A percentile compares a stretch with the other conserved stretches of the same genome.
phyloP scores from a whole-genome alignment of 2,888 invertebrate genomes.

The Euclidia mi region DNA sequence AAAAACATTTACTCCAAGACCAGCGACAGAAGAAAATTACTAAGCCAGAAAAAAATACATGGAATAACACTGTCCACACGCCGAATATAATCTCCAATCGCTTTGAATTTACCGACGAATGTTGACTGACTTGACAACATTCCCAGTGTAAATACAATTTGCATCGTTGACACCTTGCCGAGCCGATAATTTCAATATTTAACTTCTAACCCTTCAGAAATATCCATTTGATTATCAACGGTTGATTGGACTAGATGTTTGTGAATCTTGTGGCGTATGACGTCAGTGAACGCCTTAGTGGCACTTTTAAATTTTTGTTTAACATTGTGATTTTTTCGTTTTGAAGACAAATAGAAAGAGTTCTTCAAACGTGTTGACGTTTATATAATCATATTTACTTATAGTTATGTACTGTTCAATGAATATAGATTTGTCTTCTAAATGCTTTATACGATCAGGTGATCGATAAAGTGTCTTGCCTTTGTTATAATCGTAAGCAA shows the following conservation, averaged over 20 bases:
- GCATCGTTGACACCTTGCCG: slow-evolving; percentile 64
- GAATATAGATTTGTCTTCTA: too few species aligned
- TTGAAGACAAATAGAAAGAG: too few species aligned
- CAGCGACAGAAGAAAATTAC: slow-evolving; percentile 6
- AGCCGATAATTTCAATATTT: slow-evolving; percentile 67
- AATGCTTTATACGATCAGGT: too few species aligned
- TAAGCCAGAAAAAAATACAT: slow-evolving; percentile 28
- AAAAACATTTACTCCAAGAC: background rate
- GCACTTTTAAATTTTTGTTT: background rate
- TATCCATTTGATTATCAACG: slow-evolving; percentile 38
- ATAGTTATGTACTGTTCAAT: too few species aligned
- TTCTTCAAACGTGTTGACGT: too few species aligned
- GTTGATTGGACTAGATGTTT: slow-evolving; percentile 33
- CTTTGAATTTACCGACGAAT: slow-evolving; percentile 48
- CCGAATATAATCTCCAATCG: slow-evolving; percentile 55
- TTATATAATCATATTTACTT: too few species aligned
- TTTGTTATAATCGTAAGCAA: too few species aligned
- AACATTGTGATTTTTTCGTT: background rate
- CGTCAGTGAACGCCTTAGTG: background rate
- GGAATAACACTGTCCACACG: slow-evolving; percentile 34
- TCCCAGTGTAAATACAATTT: slow-evolving; percentile 68
- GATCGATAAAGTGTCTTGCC: background rate
- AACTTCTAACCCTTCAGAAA: slow-evolving; percentile 46
- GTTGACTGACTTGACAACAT: slow-evolving; percentile 68
- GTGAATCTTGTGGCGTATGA: background rate